Base-by-base conservation (phyloP, 2,888 invertebrate species). In the Netelia virgata region DNA sequence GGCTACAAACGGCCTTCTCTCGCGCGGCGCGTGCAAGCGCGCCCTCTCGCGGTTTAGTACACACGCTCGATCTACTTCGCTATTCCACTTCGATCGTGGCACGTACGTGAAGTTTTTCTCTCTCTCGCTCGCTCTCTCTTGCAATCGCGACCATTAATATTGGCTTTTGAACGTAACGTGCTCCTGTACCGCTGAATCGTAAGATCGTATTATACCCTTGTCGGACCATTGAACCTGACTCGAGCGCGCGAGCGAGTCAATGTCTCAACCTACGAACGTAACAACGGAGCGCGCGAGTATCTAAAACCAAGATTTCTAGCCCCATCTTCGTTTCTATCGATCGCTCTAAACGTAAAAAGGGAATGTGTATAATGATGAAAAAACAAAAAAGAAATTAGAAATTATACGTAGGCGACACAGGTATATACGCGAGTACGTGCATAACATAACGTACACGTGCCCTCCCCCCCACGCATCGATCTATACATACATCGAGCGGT, bases 161-260 rank as follows among this genome's bases (percentile, higher is more conserved):
- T 23, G 23, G 55, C 28, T 41, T 75, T 36, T n/a, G n/a, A 11
- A 28, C 50, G 47, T 50, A 68, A 47, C 50, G 20, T 68, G 11
- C 68, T 47, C 20, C 1, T 16, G 2, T 47, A 47, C 9, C n/a
- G 50, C 9, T 68, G 64, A 41, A 41, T 64, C n/a, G 50, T 43
- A 16, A 20, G 50, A 28, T 69, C 53, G 47, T 10, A 50, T 16
- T 50, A 41, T 41, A 64, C 10, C 57, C 41, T 68, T 57, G 76
- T 18, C 57, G 47, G 78, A 82, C 73, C 70, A 69, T 84, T 82
- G 84, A 84, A 84, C 82, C 84, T 84, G 74, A 84, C 78, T 78
- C 28, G 28, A 64, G 59, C 68, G 28, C 57, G 59, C 68, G 66
- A n/a, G 10, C 6, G 57, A 73, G 43, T 81, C 81, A 81, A 77